phyloP scores from a whole-genome alignment of 64 coral and sea anemone species.

The Stichodactyla mertensii region DNA sequence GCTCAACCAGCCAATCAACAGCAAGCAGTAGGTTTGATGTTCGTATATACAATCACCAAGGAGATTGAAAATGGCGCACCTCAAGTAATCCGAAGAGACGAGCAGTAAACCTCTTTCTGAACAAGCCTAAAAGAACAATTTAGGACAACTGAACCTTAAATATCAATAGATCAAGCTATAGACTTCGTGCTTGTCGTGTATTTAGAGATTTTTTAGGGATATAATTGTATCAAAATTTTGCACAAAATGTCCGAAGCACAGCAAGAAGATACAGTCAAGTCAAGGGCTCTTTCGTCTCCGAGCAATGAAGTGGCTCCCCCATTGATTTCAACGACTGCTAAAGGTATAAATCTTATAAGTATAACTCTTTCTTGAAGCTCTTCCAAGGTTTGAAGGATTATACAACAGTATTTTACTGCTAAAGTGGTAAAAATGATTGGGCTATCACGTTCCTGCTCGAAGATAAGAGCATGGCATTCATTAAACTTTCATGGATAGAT shows the following conservation, averaged over 20 bases:
- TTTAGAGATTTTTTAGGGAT: background rate
- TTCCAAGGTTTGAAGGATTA: background rate
- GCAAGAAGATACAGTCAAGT: slow-evolving; percentile 53
- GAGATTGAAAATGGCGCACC: slow-evolving; percentile 21
- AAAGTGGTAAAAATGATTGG: background rate
- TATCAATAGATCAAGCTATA: background rate
- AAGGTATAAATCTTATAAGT: slow-evolving; percentile 21
- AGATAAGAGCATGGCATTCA: background rate
- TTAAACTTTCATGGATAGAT: slow-evolving; percentile 50
- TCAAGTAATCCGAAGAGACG: background rate
- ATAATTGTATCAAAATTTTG: slow-evolving; percentile 9
- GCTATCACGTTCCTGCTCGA: background rate
- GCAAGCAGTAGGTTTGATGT: background rate
- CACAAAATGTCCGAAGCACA: slow-evolving; percentile 62
- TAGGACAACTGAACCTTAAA: background rate
- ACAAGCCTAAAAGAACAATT: background rate
- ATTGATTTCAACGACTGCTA: slow-evolving; percentile 44
- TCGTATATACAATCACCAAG: slow-evolving; percentile 25
- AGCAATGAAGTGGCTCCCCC: slow-evolving; percentile 76
- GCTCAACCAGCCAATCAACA: background rate
- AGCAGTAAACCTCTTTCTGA: background rate
- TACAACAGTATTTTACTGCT: background rate
- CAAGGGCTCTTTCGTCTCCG: slow-evolving; percentile 36
- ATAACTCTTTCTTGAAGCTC: background rate
- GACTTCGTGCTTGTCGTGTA: background rate